Base-by-base conservation (phyloP, 2,797 vertebrate genomes). In the Channallabes apus region DNA sequence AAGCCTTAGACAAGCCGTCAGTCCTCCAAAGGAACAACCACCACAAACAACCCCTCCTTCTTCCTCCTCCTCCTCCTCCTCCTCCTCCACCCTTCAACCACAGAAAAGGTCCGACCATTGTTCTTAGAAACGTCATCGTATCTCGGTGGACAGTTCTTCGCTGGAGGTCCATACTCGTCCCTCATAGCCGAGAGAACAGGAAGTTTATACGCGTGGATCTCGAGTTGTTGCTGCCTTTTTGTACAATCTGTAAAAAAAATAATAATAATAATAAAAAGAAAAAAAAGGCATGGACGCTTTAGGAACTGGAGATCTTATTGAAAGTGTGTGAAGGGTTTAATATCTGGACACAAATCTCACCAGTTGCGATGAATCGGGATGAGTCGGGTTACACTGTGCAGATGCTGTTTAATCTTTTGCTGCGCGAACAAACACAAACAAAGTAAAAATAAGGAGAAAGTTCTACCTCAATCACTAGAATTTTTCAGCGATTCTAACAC, bases 401-500 rank as follows among this genome's bases (percentile, higher is more conserved):
- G 62, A 91, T 92, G 83, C 89, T 78, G 80, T 91, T 94, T 90
- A 95, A 91, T 91, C 85, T 92, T 92, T 94, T 93, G 90, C 94
- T 95, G 92, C 17, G 89, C 89, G 12, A 15, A 72, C 3, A 72
- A 9, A 71, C 3, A 32, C 27, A 67, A 3, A 64, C 62, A 65
- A 51, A 51, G 3, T 2, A 17, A 32, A 29, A 32, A 69, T 29
- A 54, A 27, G n/a, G 6, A 46, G 9, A 61, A 61, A 38, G 5
- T 71, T 2, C 51, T 0, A 46, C 41, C 41, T 46, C 41, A 46
- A 46, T 9, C 41, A 46, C 41, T 9, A 8, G 38, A 41, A 5
- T 38, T 38, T 6, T 38, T 51, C 46, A 46, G 9, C 46, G 46
- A 46, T 46, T 12, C 46, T 51, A 3, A 12, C 46, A 51, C 11